Evolutionary conservation across 2,888 invertebrate species (phyloP).

Genomic region (Drosophila histrio): DNA sequence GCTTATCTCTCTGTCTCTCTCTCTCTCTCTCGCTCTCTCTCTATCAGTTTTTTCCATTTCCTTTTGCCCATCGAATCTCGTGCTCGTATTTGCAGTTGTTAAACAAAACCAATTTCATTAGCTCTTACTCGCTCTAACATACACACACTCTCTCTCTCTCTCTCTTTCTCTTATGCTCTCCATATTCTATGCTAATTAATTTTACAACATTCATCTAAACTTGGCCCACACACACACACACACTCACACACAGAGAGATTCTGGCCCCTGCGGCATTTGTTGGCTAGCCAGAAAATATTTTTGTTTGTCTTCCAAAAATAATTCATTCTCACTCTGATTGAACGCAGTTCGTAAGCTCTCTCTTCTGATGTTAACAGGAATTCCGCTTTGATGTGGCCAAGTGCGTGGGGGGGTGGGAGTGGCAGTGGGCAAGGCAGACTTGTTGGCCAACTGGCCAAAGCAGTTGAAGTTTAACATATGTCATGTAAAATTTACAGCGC

Average conservation of each 20-base stretch:
- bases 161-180: neutral
- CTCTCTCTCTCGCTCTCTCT: too few relatives aligned
- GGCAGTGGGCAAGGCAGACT: too few relatives aligned
- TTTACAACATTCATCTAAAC: conserved; percentile 41
- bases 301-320: conserved; percentile 26
- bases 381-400: conserved; percentile 49
- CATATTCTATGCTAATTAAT: conserved; percentile 71
- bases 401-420: too few relatives aligned
- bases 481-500: neutral
- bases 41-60: conserved; percentile 44
- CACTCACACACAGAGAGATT: neutral
- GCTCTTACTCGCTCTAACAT: neutral
- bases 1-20: conserved; percentile 16
- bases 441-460: neutral
- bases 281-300: conserved; percentile 24
- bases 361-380: conserved; percentile 9
- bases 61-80: conserved; percentile 4
- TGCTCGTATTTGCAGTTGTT: conserved; percentile 17
- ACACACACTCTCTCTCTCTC: neutral
- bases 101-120: conserved; percentile 16
- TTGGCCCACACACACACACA: neutral
- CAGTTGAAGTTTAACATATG: neutral
- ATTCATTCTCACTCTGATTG: conserved; percentile 18
- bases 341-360: conserved; percentile 17
- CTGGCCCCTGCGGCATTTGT: conserved; percentile 3